Evolutionary conservation across 2,888 invertebrate genomes (phyloP), one percentile per base, ranked within the genome.

Genomic region (Synanthedon myopaeformis): DNA sequence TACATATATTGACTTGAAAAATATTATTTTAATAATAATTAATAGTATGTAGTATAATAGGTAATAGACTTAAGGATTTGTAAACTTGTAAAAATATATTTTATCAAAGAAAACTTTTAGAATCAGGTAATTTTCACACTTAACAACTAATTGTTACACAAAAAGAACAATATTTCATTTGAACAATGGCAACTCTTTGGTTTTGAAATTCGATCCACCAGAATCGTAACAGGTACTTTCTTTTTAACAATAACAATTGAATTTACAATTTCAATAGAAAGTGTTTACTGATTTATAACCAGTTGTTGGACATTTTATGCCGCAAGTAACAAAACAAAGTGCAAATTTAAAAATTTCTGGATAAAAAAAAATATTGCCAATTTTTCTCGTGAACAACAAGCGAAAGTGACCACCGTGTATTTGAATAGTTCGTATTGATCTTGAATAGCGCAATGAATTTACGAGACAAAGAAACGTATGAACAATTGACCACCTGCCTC

Each of bases 251-350:
- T 61, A 56, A 59, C 61, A 63, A 64, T 64, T 55, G 54, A 52
- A 45, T 51, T 13, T 10, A 2, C 8, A 10, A 58, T 63, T 61
- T 66, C 58, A 64, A 77, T 73, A 72, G 78, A 80, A 79, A 81
- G 79, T 77, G 70, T 75, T 79, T 72, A 70, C 73, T 73, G 76
- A 81, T 83, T 83, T 83, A 85, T 74, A 74, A 76, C 76, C 79
- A 61, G 72, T 69, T 74, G 68, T 66, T 71, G 68, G 64, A 63
- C 64, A 63, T 56, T 65, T 63, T 60, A 35, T 60, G 71, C 76
- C 78, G 65, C 78, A 79, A 76, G 69, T 58, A 70, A 64, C 70
- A 74, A 81, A 82, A 76, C 80, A 78, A 74, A 66, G 62, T 58
- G 57, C 35, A 52, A 53, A 59, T 59, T 56, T 55, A 53, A 60